Percentiles rank a stretch among this genome's conserved stretches.
Conservation (phyloP, 2,797 vertebrate species). For the Darevskia nairensis region DNA sequence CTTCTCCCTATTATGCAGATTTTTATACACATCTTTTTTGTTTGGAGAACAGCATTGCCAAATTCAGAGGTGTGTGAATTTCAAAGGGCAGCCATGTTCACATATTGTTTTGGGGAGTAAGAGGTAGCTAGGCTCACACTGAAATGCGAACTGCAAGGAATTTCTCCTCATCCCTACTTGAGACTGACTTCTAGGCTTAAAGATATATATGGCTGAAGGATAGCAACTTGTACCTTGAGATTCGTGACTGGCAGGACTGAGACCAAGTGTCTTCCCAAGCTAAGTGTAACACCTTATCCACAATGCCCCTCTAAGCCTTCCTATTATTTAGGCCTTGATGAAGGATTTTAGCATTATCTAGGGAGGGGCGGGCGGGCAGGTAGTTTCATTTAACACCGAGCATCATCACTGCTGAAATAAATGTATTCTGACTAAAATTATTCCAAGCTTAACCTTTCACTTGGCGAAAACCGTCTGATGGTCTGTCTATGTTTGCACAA, state of each 20-base stretch:
- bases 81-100: no score
- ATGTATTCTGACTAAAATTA: conserved; percentile 49
- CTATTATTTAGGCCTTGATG: neutral
- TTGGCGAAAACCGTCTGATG: conserved; percentile 66
- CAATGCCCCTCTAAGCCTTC: neutral
- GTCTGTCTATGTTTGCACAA: conserved; percentile 43
- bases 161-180: no score
- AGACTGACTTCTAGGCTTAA: neutral
- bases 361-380: neutral
- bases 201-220: neutral
- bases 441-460: conserved; percentile 59
- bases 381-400: conserved; percentile 41
- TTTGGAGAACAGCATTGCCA: no score
- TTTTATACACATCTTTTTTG: no score
- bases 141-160: no score
- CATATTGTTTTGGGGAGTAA: no score
- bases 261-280: neutral
- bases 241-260: neutral
- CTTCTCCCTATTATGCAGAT: no score
- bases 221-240: no score
- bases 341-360: neutral
- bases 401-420: conserved; percentile 37
- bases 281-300: no score
- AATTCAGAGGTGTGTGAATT: no score
- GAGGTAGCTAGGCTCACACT: no score